Conservation (phyloP, 2,888 invertebrate genomes). For the Andrena fulva region DNA sequence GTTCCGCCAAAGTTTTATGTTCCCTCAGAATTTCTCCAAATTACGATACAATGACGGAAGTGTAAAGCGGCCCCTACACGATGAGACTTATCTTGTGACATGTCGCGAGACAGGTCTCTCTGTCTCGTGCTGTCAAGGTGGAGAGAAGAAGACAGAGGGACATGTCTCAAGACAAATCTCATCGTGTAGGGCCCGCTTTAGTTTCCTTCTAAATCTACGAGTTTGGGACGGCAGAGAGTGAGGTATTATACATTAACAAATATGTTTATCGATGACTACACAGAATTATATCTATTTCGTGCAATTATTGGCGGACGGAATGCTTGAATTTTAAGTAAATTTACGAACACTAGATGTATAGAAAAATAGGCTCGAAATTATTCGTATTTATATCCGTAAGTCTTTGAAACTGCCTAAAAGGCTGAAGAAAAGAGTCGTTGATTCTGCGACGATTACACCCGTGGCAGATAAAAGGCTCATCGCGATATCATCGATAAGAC, state of each 20-base stretch:
- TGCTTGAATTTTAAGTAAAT: conserved; percentile 23
- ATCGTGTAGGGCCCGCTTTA: too few relatives aligned
- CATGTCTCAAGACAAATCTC: too few relatives aligned
- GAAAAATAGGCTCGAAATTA: background rate
- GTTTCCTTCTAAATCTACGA: too few relatives aligned
- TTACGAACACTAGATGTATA: background rate
- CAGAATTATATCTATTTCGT: too few relatives aligned
- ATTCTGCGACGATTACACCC: background rate
- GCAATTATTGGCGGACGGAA: conserved; percentile 42
- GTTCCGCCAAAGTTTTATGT: background rate
- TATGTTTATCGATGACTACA: background rate
- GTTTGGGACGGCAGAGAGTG: too few relatives aligned
- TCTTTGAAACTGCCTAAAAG: background rate
- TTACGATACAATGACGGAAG: too few relatives aligned
- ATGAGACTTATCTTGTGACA: too few relatives aligned
- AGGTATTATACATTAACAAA: too few relatives aligned
- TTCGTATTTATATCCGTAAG: background rate
- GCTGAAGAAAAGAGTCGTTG: background rate
- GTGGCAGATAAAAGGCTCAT: background rate
- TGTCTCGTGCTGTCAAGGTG: too few relatives aligned
- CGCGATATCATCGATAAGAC: conserved; percentile 2
- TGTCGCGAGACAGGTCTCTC: too few relatives aligned
- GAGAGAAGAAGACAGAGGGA: too few relatives aligned
- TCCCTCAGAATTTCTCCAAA: background rate
- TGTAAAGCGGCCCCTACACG: too few relatives aligned